A percentile compares a stretch with the other conserved stretches of the same genome.
Evolutionary conservation across 1,140 invertebrate genomes (phyloP).

Genomic region (Drosophila sp.): DNA sequence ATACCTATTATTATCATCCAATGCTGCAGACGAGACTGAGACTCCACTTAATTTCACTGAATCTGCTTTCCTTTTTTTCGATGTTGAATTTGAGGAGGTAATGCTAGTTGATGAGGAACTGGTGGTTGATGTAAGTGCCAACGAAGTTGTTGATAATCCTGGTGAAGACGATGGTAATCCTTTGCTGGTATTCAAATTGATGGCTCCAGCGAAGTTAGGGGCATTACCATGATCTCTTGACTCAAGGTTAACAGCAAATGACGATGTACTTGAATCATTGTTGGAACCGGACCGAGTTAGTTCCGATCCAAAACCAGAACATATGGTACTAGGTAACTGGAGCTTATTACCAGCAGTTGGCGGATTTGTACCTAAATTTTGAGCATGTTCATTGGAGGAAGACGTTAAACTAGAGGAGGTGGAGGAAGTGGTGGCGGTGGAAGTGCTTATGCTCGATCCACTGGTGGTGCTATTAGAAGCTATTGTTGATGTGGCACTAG

Average conservation of each 20-base stretch:
- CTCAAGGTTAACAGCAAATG: conserved; percentile 25
- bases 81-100: conserved; percentile 33
- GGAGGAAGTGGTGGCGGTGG: conserved; percentile 10
- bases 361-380: conserved; percentile 56
- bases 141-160: conserved; percentile 26
- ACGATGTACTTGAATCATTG: conserved; percentile 37
- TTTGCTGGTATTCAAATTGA: conserved; percentile 49
- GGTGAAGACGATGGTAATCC: conserved; percentile 25
- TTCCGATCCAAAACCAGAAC: conserved; percentile 42
- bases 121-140: not conserved
- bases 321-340: conserved; percentile 48
- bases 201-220: conserved; percentile 22
- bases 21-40: conserved; percentile 18
- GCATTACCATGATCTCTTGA: conserved; percentile 16
- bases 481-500: conserved; percentile 25
- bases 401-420: not conserved
- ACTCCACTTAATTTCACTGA: conserved; percentile 45
- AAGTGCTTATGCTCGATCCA: conserved; percentile 43
- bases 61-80: conserved; percentile 77
- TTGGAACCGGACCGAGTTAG: conserved; percentile 18
- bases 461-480: conserved; percentile 21
- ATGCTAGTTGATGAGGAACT: conserved; percentile 30
- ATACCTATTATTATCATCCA: conserved; percentile 77
- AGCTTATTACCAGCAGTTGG: conserved; percentile 33
- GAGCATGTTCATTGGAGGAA: conserved; percentile 51